These are phyloP conservation scores for Halictus quadricinctus DNA, from an alignment of 2,888 invertebrate genomes.

Conservation along the genomic window DNA sequence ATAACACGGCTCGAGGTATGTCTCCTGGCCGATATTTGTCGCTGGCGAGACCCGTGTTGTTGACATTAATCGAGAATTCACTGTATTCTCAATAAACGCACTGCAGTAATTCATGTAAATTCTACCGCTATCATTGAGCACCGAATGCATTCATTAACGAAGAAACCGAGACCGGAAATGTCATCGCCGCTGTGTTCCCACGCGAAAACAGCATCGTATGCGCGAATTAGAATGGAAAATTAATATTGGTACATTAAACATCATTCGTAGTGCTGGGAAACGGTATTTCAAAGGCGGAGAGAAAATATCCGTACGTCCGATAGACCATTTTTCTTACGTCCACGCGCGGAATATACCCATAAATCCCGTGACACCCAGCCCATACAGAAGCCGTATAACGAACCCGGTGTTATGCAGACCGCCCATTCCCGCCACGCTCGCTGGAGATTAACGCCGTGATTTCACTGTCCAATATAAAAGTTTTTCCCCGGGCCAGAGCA, in stretches of 20 bases:
- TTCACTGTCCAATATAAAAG: constrained; percentile 70
- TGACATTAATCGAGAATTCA: too few relatives aligned
- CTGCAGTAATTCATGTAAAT: too few relatives aligned
- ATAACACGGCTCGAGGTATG: too few relatives aligned
- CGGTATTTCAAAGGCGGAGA: not conserved
- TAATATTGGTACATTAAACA: not conserved
- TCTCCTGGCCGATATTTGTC: too few relatives aligned
- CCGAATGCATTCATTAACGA: too few relatives aligned
- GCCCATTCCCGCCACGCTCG: constrained; percentile 33
- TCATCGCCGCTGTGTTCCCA: not conserved
- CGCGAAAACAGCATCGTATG: not conserved
- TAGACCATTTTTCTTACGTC: constrained; percentile 1
- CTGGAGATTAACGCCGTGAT: constrained; percentile 67
- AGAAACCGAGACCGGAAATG: not conserved
- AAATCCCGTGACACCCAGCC: constrained; percentile 16
- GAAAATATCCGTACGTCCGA: constrained; percentile 1
- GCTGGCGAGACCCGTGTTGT: too few relatives aligned
- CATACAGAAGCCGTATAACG: constrained; percentile 42
- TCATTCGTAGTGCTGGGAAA: not conserved
- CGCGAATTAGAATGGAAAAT: not conserved
- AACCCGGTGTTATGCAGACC: constrained; percentile 50
- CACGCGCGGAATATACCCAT: not conserved
- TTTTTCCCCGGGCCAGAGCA: constrained; percentile 38
- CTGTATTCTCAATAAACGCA: too few relatives aligned
- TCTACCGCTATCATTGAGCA: too few relatives aligned